Evolutionary conservation across 2,797 vertebrate species (phyloP), one percentile per base, ranked within the genome.

Genomic region (Poecilia wingei): DNA sequence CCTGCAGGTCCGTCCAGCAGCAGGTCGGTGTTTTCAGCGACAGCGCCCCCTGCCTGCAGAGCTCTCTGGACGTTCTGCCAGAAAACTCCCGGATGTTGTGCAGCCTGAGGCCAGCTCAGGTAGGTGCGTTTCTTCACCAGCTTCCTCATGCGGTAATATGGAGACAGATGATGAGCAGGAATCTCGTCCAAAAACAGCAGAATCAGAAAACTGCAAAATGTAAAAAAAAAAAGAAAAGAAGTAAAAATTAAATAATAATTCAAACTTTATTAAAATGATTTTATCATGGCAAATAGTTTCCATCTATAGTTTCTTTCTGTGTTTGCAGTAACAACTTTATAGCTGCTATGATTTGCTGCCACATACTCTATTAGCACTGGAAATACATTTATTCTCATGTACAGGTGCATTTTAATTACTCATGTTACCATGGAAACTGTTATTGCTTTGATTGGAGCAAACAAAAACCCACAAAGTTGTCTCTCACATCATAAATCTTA

Each of bases 151-250:
- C 82, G 85, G 76, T 91, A 78, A 76, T 88, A 86, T 16, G 89
- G 78, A 75, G 92, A 87, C 41, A 92, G 83, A 45, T 83, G 74
- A 33, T 45, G 45, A n/a, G 82, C 0, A 0, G 85, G 85, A 68
- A 90, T 82, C 3, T 90, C 86, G 78, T 93, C 91, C 80, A 93
- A 76, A 51, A 93, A 92, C 28, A 93, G 51, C 85, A 93, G 79
- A 39, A 93, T 80, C 79, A 93, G 46, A 81, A 87, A 89, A 46
- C 79, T 88, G 59, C 41, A 73, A 68, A 57, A 57, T 6, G 25
- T 20, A 6, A 39, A 28, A 10, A 45, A 39, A 39, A 39, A 36
- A 36, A 39, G 36, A 39, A 39, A 33, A 25, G 25, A 10, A 53
- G 59, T 3, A n/a, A 57, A 57, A 12, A n/a, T 28, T 57, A 57